Conservation (phyloP, 2,113 vertebrate genomes). For the Eudyptes chrysolophus region DNA sequence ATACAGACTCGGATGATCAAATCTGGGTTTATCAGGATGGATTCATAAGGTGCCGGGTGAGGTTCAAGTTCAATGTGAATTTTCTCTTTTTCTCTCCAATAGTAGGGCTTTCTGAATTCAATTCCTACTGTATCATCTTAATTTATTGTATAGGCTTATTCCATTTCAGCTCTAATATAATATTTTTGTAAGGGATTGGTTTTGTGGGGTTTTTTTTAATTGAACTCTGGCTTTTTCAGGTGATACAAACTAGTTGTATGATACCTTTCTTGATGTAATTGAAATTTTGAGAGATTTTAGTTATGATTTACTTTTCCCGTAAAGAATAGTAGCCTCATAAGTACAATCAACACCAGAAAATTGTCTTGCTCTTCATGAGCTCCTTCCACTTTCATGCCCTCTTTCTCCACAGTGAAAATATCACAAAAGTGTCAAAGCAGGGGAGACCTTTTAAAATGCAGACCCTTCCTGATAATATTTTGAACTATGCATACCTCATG, state of each 20-base stretch:
- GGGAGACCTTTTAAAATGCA: not conserved
- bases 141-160: not conserved
- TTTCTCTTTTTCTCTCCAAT: not conserved
- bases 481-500: not conserved
- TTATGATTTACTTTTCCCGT: not conserved
- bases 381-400: not conserved
- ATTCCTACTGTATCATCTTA: not conserved
- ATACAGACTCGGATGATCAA: slow-evolving; percentile 84
- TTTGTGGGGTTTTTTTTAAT: not conserved
- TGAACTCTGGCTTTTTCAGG: not conserved
- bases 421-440: not conserved
- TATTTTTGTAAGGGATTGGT: not conserved
- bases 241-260: not conserved
- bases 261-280: not conserved
- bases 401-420: not conserved
- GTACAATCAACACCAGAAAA: not conserved
- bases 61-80: not conserved
- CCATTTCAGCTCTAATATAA: not conserved
- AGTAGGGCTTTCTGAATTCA: not conserved
- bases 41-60: slow-evolving; percentile 86
- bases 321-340: not conserved
- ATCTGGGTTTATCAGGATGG: slow-evolving; percentile 92
- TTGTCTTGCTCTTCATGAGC: not conserved
- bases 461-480: not conserved
- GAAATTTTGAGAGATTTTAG: not conserved